Percentiles rank a stretch among this genome's conserved stretches.
phyloP scores from a whole-genome alignment of 2,888 invertebrate genomes.

The Lomographa bimaculata region DNA sequence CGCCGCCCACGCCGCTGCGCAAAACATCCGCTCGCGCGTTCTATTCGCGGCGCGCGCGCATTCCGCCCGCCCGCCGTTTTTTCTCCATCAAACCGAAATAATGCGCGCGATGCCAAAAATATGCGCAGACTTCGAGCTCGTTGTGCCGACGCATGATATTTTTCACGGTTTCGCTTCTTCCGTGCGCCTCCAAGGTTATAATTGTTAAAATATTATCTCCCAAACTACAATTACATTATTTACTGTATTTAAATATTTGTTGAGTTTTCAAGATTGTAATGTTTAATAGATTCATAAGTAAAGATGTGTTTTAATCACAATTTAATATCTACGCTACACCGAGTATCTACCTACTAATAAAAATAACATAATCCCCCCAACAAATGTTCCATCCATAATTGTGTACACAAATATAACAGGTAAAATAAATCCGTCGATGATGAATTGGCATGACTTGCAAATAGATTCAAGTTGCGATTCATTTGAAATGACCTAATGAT shows the following conservation, averaged over 20 bases:
- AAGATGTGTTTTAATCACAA: no score
- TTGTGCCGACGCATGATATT: constrained; percentile 40
- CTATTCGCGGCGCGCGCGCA: constrained; percentile 70
- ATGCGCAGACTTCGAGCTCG: constrained; percentile 52
- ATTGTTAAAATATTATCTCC: constrained; percentile 1
- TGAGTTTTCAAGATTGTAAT: no score
- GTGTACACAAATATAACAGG: constrained; percentile 4
- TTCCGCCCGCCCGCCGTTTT: constrained; percentile 68
- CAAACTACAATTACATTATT: constrained; percentile 1
- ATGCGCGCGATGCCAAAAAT: constrained; percentile 65
- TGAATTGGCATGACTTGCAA: constrained; percentile 2
- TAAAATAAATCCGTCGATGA: constrained; percentile 10
- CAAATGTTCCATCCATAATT: constrained; percentile 2
- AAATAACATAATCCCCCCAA: constrained; percentile 9
- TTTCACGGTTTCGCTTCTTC: constrained; percentile 39
- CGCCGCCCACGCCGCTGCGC: constrained; percentile 59
- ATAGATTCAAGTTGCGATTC: constrained; percentile 6
- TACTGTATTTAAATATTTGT: constrained; percentile 1
- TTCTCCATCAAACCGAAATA: constrained; percentile 68
- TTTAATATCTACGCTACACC: no score
- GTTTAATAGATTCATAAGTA: no score
- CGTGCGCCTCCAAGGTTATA: constrained; percentile 44
- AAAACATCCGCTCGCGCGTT: constrained; percentile 67
- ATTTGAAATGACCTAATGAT: constrained; percentile 4
- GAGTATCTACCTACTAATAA: no score